Evolutionary conservation across 2,888 invertebrate genomes (phyloP).

Genomic region (Rhimphoctona megacephalus): DNA sequence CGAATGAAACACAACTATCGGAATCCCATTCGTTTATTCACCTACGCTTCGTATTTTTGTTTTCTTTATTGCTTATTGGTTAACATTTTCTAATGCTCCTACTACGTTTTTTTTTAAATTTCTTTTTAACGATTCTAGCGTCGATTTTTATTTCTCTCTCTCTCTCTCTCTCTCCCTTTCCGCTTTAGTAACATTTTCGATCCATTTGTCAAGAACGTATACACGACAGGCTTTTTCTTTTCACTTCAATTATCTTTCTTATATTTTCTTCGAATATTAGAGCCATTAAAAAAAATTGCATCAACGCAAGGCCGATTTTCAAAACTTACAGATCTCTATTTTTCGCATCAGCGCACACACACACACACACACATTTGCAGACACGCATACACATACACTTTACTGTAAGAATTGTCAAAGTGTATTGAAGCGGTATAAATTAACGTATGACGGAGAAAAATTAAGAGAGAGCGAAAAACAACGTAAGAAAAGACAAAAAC

Average conservation of each 20-base stretch:
- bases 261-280: constrained; percentile 42
- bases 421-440: constrained; percentile 15
- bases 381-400: not conserved
- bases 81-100: constrained; percentile 62
- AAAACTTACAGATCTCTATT: constrained; percentile 42
- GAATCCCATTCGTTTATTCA: constrained; percentile 57
- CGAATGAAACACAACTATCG: constrained; percentile 53
- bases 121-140: constrained; percentile 30
- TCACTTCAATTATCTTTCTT: not conserved
- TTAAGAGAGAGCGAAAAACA: not conserved
- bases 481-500: not conserved
- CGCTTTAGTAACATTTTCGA: not conserved
- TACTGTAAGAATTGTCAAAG: not conserved
- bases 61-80: constrained; percentile 62
- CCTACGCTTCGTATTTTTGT: constrained; percentile 56
- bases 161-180: constrained; percentile 4
- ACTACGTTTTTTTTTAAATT: constrained; percentile 28
- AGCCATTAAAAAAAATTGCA: constrained; percentile 55
- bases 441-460: not conserved
- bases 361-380: not conserved
- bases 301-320: constrained; percentile 60
- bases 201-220: not conserved
- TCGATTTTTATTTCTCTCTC: constrained; percentile 20
- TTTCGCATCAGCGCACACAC: not conserved
- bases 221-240: not conserved